Conservation (phyloP, 2,113 vertebrate genomes). For the Neofelis nebulosa region DNA sequence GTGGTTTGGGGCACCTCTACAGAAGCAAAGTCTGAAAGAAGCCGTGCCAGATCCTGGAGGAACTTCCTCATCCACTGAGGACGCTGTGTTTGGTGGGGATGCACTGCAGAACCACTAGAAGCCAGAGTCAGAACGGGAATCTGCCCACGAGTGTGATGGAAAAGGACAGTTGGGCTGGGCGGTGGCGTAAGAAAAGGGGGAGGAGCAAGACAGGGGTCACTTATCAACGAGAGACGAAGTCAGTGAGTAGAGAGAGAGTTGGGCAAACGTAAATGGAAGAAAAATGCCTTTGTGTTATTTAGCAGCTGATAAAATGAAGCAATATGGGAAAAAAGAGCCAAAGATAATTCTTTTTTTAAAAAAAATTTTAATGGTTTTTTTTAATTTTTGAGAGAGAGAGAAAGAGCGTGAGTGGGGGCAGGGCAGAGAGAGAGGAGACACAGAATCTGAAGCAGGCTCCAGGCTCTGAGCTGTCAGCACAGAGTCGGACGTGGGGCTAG, state of each 20-base stretch:
- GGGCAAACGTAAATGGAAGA: background rate
- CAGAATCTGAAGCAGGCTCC: no score
- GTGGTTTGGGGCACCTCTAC: background rate
- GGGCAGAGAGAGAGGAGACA: no score
- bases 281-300: background rate
- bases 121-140: background rate
- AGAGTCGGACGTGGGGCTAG: no score
- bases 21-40: background rate
- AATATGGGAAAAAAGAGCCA: background rate
- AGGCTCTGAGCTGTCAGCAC: no score
- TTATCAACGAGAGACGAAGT: background rate
- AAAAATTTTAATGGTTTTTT: no score
- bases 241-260: background rate
- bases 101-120: background rate
- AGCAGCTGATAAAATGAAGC: background rate
- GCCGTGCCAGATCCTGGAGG: background rate
- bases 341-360: background rate
- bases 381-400: no score
- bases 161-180: background rate
- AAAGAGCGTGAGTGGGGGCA: no score
- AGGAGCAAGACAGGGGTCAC: background rate
- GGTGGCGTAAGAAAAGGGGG: background rate
- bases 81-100: background rate
- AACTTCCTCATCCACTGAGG: no score
- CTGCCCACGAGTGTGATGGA: background rate